Base-by-base conservation (phyloP, 2,888 invertebrate species). In the Pterostichus niger region DNA sequence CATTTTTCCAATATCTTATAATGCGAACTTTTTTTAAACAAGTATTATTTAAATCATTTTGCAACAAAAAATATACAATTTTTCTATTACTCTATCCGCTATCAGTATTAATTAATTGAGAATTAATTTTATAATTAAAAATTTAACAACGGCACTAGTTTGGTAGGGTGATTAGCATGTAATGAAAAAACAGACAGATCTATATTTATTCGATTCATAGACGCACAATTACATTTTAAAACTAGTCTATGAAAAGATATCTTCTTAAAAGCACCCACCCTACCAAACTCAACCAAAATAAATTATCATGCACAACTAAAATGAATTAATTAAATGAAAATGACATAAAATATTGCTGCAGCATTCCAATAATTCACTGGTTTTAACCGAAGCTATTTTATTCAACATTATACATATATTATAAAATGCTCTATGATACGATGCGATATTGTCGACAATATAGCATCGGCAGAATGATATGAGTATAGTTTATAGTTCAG, bases 211-310 rank as follows among this genome's bases (percentile, higher is more conserved):
- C 77, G 13, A 56, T 77, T 77, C 40, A 77, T 56, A 75, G 75
- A 75, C 52, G 17, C 24, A 24, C 3, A 71, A 71, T 71, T 71
- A 17, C 13, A 40, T 24, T 52, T 9, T 40, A 44, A 24, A 24
- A 44, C 24, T 49, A 73, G 73, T 73, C 73, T 73, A 73, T 73
- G 73, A 73, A 73, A 44, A 46, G 73, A 49, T 73, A 0, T 17
- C 44, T 75, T 49, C n/a, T 52, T 54, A 33, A 54, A 85, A 85
- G 87, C 89, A 89, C 89, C 89, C 89, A 89, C 89, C 90, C 90
- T 90, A 90, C 89, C 89, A 90, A 90, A 89, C 88, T 86, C 86
- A 87, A 88, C 87, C 86, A 75, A 73, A 82, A 82, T 73, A 80
- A 79, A 49, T 80, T 68, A 81, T 40, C 68, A 81, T 81, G 81